These are phyloP conservation scores for Piprites chloris DNA, from an alignment of 2,113 vertebrate genomes.

Conservation along the genomic window DNA sequence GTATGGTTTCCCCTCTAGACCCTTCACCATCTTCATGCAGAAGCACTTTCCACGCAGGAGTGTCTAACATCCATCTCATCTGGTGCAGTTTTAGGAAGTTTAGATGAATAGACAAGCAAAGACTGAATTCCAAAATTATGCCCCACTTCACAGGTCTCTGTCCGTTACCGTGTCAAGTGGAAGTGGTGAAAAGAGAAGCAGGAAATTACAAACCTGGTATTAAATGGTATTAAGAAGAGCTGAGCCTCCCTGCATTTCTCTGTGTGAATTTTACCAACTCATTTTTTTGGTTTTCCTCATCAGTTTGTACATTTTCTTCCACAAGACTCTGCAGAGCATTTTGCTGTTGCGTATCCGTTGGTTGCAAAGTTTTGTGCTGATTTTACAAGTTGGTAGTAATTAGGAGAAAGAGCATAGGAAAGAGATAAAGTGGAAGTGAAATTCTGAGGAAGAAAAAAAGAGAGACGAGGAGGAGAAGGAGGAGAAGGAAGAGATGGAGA, in stretches of 20 bases:
- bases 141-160: accelerated
- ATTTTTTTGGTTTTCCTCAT: not conserved
- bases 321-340: not conserved
- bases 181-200: not conserved
- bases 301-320: not conserved
- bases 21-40: not conserved
- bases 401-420: not conserved
- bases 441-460: not conserved
- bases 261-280: not conserved
- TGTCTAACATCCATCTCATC: not conserved
- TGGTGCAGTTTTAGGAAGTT: not conserved
- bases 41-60: not conserved
- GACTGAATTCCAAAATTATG: not conserved
- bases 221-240: not conserved
- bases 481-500: not conserved
- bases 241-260: not conserved
- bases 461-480: not conserved
- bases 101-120: not conserved
- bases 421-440: not conserved
- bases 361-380: not conserved
- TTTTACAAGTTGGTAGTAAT: not conserved
- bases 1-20: not conserved
- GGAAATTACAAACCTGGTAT: not conserved
- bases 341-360: not conserved
- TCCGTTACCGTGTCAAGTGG: accelerated